phyloP scores from a whole-genome alignment of 2,113 vertebrate genomes.

The Naja naja region DNA sequence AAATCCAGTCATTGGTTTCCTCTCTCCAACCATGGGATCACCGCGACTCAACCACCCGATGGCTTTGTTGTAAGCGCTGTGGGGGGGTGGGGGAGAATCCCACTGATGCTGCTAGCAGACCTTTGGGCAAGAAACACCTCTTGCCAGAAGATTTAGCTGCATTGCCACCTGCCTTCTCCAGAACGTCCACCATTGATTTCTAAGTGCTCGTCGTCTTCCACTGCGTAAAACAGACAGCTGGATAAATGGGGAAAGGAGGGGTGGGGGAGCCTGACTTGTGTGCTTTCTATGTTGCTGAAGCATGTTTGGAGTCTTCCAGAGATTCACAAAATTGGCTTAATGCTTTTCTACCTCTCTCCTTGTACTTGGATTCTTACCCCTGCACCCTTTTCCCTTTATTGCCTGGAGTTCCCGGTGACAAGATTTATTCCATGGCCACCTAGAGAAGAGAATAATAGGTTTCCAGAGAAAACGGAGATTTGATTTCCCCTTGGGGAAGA shows the following conservation, averaged over 20 bases:
- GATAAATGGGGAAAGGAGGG: neutral
- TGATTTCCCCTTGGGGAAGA: constrained; percentile 24
- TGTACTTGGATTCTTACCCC: neutral
- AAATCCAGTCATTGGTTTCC: neutral
- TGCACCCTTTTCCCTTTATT: neutral
- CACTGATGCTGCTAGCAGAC: rapidly evolving
- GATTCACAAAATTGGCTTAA: neutral
- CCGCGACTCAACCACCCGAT: neutral
- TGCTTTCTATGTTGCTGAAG: neutral
- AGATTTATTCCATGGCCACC: constrained; percentile 4
- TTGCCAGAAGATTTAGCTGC: neutral
- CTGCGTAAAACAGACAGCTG: neutral
- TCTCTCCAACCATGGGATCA: too few relatives aligned
- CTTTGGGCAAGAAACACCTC: neutral
- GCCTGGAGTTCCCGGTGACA: neutral
- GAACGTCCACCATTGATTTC: neutral
- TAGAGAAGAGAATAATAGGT: constrained; percentile 4
- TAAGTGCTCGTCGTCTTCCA: neutral
- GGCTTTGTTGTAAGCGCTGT: neutral
- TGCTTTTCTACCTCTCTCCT: neutral
- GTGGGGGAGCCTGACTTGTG: neutral
- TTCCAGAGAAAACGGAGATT: constrained; percentile 23
- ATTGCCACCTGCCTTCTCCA: neutral
- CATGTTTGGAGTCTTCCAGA: neutral
- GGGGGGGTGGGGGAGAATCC: too few relatives aligned